Evolutionary conservation across 2,888 invertebrate genomes (phyloP).

Genomic region (Heteropelma amictum): DNA sequence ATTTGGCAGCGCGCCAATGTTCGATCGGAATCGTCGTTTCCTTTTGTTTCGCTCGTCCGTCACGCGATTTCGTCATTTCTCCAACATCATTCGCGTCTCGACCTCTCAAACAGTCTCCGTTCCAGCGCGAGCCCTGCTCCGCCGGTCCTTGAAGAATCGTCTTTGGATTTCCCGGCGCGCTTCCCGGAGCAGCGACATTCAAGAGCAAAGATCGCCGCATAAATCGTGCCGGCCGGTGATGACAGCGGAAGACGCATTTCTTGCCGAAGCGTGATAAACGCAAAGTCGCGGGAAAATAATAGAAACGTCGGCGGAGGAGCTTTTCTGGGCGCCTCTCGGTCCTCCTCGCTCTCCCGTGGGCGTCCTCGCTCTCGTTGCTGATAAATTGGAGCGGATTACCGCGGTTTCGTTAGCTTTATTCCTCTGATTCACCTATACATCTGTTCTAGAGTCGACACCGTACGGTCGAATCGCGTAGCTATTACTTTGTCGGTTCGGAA

Average conservation of each 20-base stretch:
- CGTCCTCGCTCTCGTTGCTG: slow-evolving; percentile 68
- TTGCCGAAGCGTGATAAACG: slow-evolving; percentile 9
- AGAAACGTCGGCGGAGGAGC: background rate
- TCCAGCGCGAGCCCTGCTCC: no score
- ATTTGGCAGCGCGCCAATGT: no score
- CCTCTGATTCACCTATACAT: slow-evolving; percentile 42
- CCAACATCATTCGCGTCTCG: no score
- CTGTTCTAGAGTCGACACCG: slow-evolving; percentile 21
- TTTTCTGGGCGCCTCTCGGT: background rate
- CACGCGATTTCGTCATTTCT: no score
- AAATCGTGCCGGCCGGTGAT: background rate
- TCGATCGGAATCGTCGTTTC: no score
- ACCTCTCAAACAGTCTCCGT: no score
- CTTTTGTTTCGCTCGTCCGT: no score
- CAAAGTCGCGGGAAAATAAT: slow-evolving; percentile 12
- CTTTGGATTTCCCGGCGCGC: no score
- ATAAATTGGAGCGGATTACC: slow-evolving; percentile 74
- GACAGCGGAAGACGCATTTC: background rate
- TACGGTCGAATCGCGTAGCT: slow-evolving; percentile 12
- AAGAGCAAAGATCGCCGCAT: no score
- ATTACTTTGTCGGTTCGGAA: slow-evolving; percentile 52
- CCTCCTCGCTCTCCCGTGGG: slow-evolving; percentile 55
- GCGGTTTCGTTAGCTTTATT: slow-evolving; percentile 65
- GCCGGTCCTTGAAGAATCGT: no score
- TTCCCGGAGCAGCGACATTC: no score